phyloP scores from a whole-genome alignment of 2,888 invertebrate species.

The Argynnis bischoffii region DNA sequence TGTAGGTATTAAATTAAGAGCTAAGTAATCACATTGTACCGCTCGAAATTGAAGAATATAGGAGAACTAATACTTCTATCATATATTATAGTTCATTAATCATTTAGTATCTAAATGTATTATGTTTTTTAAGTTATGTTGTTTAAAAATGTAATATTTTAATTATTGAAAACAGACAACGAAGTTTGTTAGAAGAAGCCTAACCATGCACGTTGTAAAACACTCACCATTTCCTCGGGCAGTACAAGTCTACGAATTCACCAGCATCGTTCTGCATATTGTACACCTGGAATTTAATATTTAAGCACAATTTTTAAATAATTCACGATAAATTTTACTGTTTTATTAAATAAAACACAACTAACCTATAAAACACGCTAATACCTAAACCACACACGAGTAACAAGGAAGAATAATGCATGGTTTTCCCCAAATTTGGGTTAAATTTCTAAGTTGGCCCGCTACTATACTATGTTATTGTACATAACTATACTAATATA shows the following conservation, averaged over 20 bases:
- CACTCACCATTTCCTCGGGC: slow-evolving; percentile 98
- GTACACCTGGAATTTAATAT: slow-evolving; percentile 62
- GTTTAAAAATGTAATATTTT: neutral
- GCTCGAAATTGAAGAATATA: too few relatives aligned
- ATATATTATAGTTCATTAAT: too few relatives aligned
- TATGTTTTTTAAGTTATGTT: neutral
- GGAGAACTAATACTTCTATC: too few relatives aligned
- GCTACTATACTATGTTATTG: too few relatives aligned
- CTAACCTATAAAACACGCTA: slow-evolving; percentile 63
- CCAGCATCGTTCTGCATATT: slow-evolving; percentile 99
- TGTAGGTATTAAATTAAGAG: too few relatives aligned
- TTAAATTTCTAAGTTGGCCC: too few relatives aligned
- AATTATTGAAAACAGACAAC: neutral
- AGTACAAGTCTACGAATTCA: slow-evolving; percentile 99
- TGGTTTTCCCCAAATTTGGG: too few relatives aligned
- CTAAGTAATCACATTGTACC: too few relatives aligned
- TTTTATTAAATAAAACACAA: slow-evolving; percentile 34
- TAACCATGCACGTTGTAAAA: slow-evolving; percentile 53
- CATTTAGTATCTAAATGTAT: too few relatives aligned
- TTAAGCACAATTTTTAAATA: too few relatives aligned
- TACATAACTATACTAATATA: too few relatives aligned
- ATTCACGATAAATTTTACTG: neutral
- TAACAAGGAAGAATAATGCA: too few relatives aligned
- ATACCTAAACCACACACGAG: slow-evolving; percentile 59
- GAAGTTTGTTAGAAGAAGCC: slow-evolving; percentile 20